phyloP scores from a whole-genome alignment of 2,797 vertebrate species.

The Schizothorax lantsangensis region DNA sequence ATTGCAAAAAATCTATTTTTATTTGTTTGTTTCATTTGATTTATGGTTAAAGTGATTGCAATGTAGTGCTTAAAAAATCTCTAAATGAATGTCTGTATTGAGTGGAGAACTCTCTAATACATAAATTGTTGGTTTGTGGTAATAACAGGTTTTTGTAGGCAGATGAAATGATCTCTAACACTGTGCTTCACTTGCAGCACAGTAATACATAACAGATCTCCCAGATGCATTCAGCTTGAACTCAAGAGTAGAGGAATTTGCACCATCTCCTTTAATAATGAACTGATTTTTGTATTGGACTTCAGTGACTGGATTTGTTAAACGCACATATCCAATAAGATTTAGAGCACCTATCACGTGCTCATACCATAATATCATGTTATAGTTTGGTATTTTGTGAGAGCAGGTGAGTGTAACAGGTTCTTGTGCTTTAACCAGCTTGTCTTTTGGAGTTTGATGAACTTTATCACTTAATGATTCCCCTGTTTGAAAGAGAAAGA shows the following conservation, averaged over 20 bases:
- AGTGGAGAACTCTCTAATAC: too few species aligned
- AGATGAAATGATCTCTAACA: slow-evolving; percentile 46
- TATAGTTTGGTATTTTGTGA: slow-evolving; percentile 11
- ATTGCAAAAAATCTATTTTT: too few species aligned
- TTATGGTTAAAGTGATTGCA: too few species aligned
- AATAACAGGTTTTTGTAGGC: slow-evolving; percentile 34
- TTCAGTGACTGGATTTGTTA: neutral
- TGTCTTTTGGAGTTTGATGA: slow-evolving; percentile 23
- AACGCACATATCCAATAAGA: slow-evolving; percentile 24
- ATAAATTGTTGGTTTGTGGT: neutral
- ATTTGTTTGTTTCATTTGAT: too few species aligned
- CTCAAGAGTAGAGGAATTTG: slow-evolving; percentile 39
- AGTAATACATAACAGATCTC: slow-evolving; percentile 45
- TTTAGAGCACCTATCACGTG: slow-evolving; percentile 3
- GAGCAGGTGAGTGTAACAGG: slow-evolving; percentile 15
- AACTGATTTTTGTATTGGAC: slow-evolving; percentile 14
- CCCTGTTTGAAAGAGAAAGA: slow-evolving; percentile 12
- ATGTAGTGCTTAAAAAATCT: too few species aligned
- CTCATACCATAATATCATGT: slow-evolving; percentile 48
- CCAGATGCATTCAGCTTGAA: slow-evolving; percentile 26
- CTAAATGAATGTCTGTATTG: too few species aligned
- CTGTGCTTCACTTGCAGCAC: slow-evolving; percentile 44
- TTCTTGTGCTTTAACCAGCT: neutral
- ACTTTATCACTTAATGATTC: slow-evolving; percentile 40
- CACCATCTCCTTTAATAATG: slow-evolving; percentile 37